Evolutionary conservation across 1,140 invertebrate genomes (phyloP).

Genomic region (Sinonovacula constricta): DNA sequence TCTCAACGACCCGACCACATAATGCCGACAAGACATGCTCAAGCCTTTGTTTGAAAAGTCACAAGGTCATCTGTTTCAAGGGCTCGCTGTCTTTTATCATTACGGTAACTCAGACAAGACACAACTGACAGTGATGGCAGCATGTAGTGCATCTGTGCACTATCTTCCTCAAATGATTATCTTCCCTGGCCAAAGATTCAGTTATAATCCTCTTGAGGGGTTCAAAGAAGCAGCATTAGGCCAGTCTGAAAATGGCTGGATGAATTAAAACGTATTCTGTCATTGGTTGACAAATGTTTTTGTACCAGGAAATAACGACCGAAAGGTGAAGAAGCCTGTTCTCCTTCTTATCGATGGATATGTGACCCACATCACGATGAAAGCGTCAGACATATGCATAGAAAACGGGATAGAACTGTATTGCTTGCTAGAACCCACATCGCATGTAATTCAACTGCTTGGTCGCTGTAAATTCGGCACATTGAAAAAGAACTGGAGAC

Average conservation of each 20-base stretch:
- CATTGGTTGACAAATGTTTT: constrained; percentile 4
- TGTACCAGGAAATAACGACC: not conserved
- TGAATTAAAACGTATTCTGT: not conserved
- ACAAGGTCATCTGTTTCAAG: not conserved
- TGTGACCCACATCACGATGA: not conserved
- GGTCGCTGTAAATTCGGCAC: not conserved
- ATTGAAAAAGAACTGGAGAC: not conserved
- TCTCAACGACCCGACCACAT: not conserved
- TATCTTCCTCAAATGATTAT: constrained; percentile 1
- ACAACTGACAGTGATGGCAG: not conserved
- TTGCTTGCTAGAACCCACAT: not conserved
- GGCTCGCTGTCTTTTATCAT: not conserved
- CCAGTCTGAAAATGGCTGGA: constrained; percentile 8
- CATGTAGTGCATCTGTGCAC: not conserved
- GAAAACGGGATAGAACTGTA: constrained; percentile 3
- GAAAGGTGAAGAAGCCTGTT: not conserved
- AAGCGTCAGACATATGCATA: not conserved
- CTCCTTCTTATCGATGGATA: constrained; percentile 1
- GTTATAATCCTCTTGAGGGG: not conserved
- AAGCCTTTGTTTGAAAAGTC: not conserved
- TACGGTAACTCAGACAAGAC: not conserved
- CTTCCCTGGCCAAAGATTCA: not conserved
- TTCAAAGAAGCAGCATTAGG: constrained; percentile 4
- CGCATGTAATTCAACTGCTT: not conserved
- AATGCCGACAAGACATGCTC: not conserved